phyloP scores from a whole-genome alignment of 2,797 vertebrate genomes.

The Pangasius macronema region DNA sequence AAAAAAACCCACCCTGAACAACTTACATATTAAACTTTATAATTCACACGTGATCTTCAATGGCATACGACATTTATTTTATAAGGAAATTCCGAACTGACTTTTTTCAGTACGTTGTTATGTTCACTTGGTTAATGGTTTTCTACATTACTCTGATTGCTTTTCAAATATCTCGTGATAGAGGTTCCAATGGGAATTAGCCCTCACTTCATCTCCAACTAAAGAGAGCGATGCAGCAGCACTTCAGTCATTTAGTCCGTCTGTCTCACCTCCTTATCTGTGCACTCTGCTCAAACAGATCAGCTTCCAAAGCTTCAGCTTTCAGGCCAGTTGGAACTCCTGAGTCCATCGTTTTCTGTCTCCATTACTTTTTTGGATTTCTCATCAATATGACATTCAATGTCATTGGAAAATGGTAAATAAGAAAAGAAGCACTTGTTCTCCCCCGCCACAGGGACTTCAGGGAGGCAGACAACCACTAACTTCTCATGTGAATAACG shows the following conservation, averaged over 20 bases:
- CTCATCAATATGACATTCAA: neutral
- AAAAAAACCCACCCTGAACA: neutral
- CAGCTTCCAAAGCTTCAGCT: neutral
- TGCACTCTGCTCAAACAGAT: neutral
- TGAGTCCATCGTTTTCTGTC: neutral
- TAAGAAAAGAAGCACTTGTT: neutral
- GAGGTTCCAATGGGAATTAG: neutral
- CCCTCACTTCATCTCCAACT: neutral
- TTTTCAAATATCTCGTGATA: neutral
- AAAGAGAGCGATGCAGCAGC: neutral
- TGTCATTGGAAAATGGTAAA: neutral
- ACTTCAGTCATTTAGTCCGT: neutral
- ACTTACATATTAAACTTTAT: neutral
- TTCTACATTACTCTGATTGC: neutral
- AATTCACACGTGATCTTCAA: neutral
- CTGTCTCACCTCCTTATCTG: neutral
- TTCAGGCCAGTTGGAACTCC: neutral
- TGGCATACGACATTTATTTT: neutral
- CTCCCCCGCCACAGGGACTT: too few species aligned
- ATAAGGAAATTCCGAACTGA: neutral
- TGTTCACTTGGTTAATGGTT: neutral
- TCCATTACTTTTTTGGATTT: neutral
- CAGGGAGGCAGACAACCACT: neutral
- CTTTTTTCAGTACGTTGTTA: neutral
- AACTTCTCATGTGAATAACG: neutral